Conservation (phyloP, 2,888 invertebrate genomes). For the Lucinisca nassula region DNA sequence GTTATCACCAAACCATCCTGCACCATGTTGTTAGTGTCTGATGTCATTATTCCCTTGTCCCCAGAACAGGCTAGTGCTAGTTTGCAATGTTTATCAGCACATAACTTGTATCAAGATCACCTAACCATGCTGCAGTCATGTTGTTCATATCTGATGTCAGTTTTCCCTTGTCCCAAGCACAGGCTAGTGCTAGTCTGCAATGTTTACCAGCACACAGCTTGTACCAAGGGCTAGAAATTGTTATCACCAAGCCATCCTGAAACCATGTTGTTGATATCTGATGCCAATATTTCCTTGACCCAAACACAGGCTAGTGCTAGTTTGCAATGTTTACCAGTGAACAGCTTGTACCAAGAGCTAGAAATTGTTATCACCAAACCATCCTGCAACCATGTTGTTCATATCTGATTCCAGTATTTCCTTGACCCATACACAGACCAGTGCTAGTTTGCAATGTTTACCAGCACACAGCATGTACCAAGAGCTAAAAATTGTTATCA, state of each 20-base stretch:
- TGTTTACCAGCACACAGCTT: too few species aligned
- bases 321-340: neutral
- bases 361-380: neutral
- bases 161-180: too few species aligned
- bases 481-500: too few species aligned
- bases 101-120: neutral
- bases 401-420: neutral
- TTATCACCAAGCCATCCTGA: too few species aligned
- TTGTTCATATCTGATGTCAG: too few species aligned
- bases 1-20: too few species aligned
- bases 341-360: neutral
- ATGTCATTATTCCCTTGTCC: neutral
- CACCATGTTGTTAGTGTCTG: too few species aligned
- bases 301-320: constrained; percentile 3
- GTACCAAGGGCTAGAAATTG: too few species aligned
- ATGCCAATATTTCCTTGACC: neutral
- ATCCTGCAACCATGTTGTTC: neutral
- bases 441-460: neutral
- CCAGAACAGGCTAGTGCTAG: neutral
- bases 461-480: too few species aligned
- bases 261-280: too few species aligned
- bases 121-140: too few species aligned
- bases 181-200: too few species aligned
- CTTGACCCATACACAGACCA: neutral
- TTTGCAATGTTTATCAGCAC: neutral